These are phyloP conservation scores for Amphilophus citrinellus DNA, from an alignment of 2,113 vertebrate species.

Conservation along the genomic window DNA sequence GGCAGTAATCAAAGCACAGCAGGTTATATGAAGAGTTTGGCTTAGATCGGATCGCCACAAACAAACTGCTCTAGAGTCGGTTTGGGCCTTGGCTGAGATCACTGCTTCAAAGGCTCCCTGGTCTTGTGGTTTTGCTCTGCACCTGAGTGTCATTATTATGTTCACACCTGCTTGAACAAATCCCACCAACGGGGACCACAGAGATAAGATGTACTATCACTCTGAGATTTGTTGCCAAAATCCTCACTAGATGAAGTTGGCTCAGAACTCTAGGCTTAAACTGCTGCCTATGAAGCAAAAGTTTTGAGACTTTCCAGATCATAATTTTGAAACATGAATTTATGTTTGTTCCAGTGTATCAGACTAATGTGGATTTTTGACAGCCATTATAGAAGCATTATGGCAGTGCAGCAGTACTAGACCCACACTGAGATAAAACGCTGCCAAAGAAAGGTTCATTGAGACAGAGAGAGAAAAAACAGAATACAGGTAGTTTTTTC, in stretches of 20 bases:
- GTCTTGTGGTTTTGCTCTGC: not conserved
- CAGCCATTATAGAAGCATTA: conserved; percentile 10
- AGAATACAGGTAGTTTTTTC: not conserved
- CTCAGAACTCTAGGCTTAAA: not conserved
- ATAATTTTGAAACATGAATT: conserved; percentile 24
- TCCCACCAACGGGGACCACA: not conserved
- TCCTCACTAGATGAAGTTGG: not conserved
- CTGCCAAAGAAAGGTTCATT: not conserved
- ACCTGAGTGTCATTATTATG: not conserved
- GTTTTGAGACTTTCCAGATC: conserved; percentile 2
- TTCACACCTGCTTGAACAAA: conserved; percentile 4
- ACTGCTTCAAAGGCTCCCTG: not conserved
- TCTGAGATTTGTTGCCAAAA: not conserved
- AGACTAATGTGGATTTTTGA: not conserved
- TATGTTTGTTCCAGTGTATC: not conserved
- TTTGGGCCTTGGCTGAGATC: not conserved
- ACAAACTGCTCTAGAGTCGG: not conserved
- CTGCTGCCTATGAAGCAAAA: conserved; percentile 22
- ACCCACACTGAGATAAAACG: conserved; percentile 38
- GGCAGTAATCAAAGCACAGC: not conserved
- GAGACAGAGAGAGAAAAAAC: not conserved
- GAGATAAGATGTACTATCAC: not conserved
- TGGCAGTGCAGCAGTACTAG: not conserved
- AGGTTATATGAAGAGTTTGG: not conserved
- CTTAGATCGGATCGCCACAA: not conserved